Evolutionary conservation across 2,113 vertebrate species (phyloP).

Genomic region (Dromiciops gliroides): DNA sequence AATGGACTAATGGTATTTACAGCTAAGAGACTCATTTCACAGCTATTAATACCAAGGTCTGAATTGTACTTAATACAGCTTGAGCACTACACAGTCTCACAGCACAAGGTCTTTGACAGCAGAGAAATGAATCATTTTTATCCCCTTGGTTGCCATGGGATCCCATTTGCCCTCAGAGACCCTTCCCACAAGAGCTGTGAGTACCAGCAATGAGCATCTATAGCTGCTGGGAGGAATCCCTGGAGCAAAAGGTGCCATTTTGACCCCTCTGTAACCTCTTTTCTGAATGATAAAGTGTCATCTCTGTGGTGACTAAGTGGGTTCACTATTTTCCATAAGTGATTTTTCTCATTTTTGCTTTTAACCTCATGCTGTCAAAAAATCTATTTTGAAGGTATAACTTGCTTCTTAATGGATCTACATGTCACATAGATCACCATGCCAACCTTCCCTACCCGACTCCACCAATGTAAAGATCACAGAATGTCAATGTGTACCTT

Average conservation of each 20-base stretch:
- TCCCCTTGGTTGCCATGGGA: constrained; percentile 38
- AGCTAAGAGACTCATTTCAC: not conserved
- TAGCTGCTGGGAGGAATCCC: not conserved
- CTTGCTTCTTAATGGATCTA: constrained; percentile 41
- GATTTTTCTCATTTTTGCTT: constrained; percentile 52
- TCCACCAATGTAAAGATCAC: constrained; percentile 9
- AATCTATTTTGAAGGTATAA: constrained; percentile 4
- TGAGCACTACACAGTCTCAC: constrained; percentile 14
- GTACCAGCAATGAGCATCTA: not conserved
- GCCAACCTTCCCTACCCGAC: constrained; percentile 24
- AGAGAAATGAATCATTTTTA: constrained; percentile 7
- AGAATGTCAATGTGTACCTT: constrained; percentile 65
- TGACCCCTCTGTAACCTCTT: not conserved
- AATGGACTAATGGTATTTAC: not conserved
- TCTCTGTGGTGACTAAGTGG: constrained; percentile 3
- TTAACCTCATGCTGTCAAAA: constrained; percentile 27
- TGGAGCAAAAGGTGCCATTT: not conserved
- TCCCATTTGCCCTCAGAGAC: constrained; percentile 20
- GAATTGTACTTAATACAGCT: constrained; percentile 9
- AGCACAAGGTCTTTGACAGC: constrained; percentile 30
- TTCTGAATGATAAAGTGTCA: constrained; percentile 50
- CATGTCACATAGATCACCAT: constrained; percentile 22
- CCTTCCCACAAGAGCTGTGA: not conserved
- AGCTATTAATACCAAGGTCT: constrained; percentile 40
- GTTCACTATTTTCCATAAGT: constrained; percentile 37